Base-by-base conservation (phyloP, 2,888 invertebrate genomes). In the Melieria omissa region DNA sequence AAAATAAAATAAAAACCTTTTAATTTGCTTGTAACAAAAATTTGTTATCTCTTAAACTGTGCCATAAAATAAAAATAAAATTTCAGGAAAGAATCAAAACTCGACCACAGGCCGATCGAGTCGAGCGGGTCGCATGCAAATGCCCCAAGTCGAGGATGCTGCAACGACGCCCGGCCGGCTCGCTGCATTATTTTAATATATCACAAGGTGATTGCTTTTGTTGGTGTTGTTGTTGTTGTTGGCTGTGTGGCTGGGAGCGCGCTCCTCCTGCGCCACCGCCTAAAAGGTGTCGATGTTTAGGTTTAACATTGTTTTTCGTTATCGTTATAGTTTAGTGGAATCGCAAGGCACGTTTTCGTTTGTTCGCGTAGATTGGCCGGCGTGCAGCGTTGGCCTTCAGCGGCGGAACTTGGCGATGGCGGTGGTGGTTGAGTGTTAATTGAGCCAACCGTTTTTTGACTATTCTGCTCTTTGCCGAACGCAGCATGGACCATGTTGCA, bases 281-380 rank as follows among this genome's bases (percentile, higher is more conserved):
- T 82, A 82, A 82, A 83, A 83, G 83, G 83, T 83, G 83, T 83
- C 81, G 83, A 84, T 83, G 83, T 83, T 84, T 83, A 83, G 83
- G 83, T 84, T 84, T 81, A 82, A 84, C 82, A 83, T 80, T 82
- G 83, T 83, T 81, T 82, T 79, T 79, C 78, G 80, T 83, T 84
- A 83, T 83, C 83, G 82, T 80, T 82, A 82, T 82, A 82, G 82
- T 82, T 82, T 82, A 82, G 82, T 81, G 81, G 80, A 55, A 66
- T 52, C 52, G 14, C 52, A 52, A 52, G 52, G 52, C 52, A 14
- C 52, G 52, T 52, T 52, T n/a, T 52, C 14, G 7, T 52, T 14
- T 52, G 12, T 14, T 52, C 52, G 9, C 62, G 58, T n/a, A 16
- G 54, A 45, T 42, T 8, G 14, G 52, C 12, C 52, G 12, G 52